phyloP scores from a whole-genome alignment of 2,797 vertebrate species.

The Crax fasciolata region DNA sequence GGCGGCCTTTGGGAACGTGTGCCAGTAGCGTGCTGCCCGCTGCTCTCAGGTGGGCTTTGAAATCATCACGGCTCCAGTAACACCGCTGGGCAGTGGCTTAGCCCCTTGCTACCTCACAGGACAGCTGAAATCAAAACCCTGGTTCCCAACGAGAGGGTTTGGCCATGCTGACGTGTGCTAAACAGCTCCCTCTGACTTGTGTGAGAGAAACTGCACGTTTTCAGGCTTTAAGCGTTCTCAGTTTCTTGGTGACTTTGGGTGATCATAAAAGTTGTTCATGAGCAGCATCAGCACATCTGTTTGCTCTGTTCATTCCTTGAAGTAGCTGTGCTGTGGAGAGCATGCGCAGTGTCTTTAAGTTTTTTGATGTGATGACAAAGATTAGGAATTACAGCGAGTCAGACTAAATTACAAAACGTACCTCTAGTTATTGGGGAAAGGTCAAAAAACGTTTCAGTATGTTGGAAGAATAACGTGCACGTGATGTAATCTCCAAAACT shows the following conservation, averaged over 20 bases:
- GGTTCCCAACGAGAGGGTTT: neutral
- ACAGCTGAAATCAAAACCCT: neutral
- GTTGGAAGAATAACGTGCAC: neutral
- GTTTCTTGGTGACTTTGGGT: neutral
- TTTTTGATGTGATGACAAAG: neutral
- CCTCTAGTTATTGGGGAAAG: neutral
- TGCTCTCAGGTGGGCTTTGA: neutral
- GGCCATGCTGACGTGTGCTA: neutral
- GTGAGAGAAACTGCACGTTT: neutral
- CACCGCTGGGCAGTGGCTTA: neutral
- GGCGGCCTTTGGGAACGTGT: neutral
- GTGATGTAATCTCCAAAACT: slow-evolving; percentile 23
- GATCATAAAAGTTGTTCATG: neutral
- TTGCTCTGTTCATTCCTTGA: neutral
- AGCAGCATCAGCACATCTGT: neutral
- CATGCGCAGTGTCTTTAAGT: neutral
- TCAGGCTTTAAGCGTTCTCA: neutral
- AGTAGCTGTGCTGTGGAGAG: neutral
- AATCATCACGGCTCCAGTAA: neutral
- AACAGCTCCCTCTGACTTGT: neutral
- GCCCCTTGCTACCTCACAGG: neutral
- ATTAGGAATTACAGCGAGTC: neutral
- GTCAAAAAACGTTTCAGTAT: neutral
- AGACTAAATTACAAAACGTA: neutral
- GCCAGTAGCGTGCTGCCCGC: neutral